phyloP scores from a whole-genome alignment of 2,888 invertebrate genomes.

The Tipula lateralis region DNA sequence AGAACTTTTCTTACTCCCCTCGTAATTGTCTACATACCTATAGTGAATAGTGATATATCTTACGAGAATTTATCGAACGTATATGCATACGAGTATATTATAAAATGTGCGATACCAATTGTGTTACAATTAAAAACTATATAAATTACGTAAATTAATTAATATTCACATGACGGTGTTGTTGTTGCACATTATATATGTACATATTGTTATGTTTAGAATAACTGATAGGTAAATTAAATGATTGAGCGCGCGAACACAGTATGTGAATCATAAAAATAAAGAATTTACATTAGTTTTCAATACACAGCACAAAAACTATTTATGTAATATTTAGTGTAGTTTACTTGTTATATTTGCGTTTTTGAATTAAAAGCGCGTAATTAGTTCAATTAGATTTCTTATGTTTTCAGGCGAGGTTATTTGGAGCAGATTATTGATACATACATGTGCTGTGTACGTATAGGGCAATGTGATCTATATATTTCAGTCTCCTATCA shows the following conservation, averaged over 20 bases:
- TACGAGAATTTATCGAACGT: background rate
- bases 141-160: background rate
- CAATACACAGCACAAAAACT: background rate
- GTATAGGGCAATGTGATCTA: background rate
- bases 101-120: background rate
- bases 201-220: background rate
- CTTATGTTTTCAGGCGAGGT: background rate
- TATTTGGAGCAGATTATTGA: background rate
- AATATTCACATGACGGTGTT: background rate
- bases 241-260: background rate
- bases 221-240: conserved; percentile 6
- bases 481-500: background rate
- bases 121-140: background rate
- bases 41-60: too few species aligned
- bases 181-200: background rate
- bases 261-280: background rate
- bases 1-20: too few species aligned
- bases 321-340: background rate
- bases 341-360: background rate
- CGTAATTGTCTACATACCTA: too few species aligned
- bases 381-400: background rate
- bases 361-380: background rate
- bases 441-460: too few species aligned
- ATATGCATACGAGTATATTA: background rate
- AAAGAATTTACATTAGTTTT: background rate